Base-by-base conservation (phyloP, 2,113 vertebrate genomes). In the Erythrocercus mccallii region DNA sequence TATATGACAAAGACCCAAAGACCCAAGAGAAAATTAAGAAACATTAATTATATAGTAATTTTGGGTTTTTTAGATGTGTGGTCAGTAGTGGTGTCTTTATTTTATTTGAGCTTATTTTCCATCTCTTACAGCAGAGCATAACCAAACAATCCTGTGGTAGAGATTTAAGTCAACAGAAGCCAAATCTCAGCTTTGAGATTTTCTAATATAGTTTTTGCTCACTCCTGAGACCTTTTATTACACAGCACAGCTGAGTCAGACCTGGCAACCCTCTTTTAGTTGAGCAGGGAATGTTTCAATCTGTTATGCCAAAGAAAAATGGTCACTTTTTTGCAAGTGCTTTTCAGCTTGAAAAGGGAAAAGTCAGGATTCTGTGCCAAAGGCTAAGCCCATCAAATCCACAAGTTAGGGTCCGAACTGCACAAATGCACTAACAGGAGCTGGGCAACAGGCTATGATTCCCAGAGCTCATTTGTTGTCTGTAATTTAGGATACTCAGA, bases 241-340 rank as follows among this genome's bases (percentile, higher is more conserved):
- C 18, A 6, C 19, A 28, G 66, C 78, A 91, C 89, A 91, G 40
- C 81, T 96, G 84, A 92, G 62, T 90, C 81, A 88, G 78, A 85
- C 47, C 84, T 91, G 89, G 90, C 71, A 96, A 65, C 35, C 35
- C 24, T 90, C 40, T 82, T 95, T 89, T 47, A 45, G 42, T 66
- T 81, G 74, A 76, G 62, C 66, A 82, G 61, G 24, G 27, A 89
- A 86, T 45, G 69, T 86, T 78, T 92, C 86, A 85, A 70, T 95
- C 90, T 90, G 79, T 81, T 83, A 69, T 33, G 71, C 79, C 50
- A 91, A 93, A 95, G 30, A 50, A 95, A 96, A 87, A 94, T 95
- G 91, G 81, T 35, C 83, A 73, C 47, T 80, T 94, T 94, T 92
- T 83, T 82, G 33, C 35, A 76, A 95, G 21, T 10, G 38, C 35